Evolutionary conservation across 2,888 invertebrate species (phyloP).

Genomic region (Dromius quadrimaculatus): DNA sequence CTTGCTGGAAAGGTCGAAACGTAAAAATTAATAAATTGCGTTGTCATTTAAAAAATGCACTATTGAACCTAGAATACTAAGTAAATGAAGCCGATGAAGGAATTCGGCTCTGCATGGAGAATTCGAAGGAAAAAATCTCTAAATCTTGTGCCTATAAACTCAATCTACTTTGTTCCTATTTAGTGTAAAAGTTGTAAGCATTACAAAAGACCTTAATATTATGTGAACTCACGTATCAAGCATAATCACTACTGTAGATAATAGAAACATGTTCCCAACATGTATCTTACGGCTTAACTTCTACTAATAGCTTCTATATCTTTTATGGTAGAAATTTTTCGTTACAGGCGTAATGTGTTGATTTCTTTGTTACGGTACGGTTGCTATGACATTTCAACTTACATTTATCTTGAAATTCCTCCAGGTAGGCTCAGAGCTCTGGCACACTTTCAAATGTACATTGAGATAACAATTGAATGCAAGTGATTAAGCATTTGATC

Average conservation of each 20-base stretch:
- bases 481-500: too few relatives aligned
- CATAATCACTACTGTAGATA: not conserved
- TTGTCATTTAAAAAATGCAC: too few relatives aligned
- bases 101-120: too few relatives aligned
- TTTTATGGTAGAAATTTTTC: not conserved
- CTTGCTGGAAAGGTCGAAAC: too few relatives aligned
- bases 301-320: not conserved
- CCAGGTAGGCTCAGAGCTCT: not conserved
- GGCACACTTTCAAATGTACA: conserved; percentile 4
- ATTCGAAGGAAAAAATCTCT: too few relatives aligned
- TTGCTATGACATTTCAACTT: conserved; percentile 9
- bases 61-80: too few relatives aligned
- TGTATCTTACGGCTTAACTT: conserved; percentile 2
- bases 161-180: too few relatives aligned
- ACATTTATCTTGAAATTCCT: conserved; percentile 5
- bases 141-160: too few relatives aligned
- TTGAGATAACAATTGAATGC: conserved; percentile 4
- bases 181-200: too few relatives aligned
- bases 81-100: too few relatives aligned
- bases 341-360: not conserved
- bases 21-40: too few relatives aligned
- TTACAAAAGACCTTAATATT: not conserved
- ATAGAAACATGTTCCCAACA: not conserved
- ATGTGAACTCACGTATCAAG: not conserved
- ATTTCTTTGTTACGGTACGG: conserved; percentile 1